Percentiles rank a stretch among this genome's conserved stretches.
Evolutionary conservation across 2,797 vertebrate species (phyloP).

Genomic region (Rousettus madagascariensis): DNA sequence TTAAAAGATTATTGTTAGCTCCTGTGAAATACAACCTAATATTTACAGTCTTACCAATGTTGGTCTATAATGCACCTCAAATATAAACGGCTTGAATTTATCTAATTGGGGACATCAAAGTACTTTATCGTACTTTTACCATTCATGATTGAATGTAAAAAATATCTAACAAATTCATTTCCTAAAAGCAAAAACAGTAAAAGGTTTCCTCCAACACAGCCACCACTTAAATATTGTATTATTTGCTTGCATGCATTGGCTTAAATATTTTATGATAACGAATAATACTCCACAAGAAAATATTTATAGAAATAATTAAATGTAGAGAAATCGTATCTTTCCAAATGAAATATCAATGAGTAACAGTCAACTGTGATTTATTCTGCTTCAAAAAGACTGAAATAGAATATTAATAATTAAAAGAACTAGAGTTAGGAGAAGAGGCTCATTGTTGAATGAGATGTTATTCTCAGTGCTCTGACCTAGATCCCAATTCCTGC

Average conservation of each 20-base stretch:
- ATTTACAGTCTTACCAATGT: not conserved
- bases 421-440: not conserved
- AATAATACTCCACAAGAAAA: not conserved
- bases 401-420: not conserved
- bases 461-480: not conserved
- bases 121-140: not conserved
- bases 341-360: not conserved
- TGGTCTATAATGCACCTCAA: not conserved
- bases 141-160: not conserved
- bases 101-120: not conserved
- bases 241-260: not conserved
- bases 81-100: not conserved
- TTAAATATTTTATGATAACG: not conserved
- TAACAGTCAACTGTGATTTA: not conserved
- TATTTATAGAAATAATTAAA: not conserved
- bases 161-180: not conserved
- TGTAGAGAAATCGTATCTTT: not conserved
- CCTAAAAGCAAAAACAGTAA: not conserved
- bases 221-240: not conserved
- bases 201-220: not conserved
- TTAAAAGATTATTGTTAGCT: not conserved
- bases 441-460: not conserved
- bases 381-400: constrained; percentile 4
- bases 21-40: not conserved
- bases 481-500: not conserved